A percentile compares a stretch with the other conserved stretches of the same genome.
Evolutionary conservation across 2,113 vertebrate species (phyloP).

Genomic region (Pontoporia blainvillei): DNA sequence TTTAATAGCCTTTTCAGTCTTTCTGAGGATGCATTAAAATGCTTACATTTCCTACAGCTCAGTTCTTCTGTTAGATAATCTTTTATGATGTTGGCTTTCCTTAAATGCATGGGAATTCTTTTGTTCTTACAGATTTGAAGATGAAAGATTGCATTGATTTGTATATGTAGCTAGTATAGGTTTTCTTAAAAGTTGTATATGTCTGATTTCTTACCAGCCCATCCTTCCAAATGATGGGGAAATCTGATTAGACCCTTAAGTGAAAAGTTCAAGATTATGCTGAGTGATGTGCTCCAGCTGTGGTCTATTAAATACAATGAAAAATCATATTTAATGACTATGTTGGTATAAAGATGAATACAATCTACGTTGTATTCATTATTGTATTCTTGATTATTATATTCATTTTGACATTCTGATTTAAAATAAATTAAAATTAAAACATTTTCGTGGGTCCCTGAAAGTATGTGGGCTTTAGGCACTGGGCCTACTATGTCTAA

Average conservation of each 20-base stretch:
- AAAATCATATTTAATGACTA: neutral
- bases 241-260: neutral
- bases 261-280: neutral
- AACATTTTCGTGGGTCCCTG: neutral
- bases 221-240: neutral
- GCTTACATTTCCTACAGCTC: neutral
- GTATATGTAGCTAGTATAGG: neutral
- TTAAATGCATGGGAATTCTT: neutral
- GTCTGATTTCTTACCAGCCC: neutral
- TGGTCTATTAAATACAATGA: neutral
- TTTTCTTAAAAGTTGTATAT: neutral
- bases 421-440: conserved; percentile 9
- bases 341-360: neutral
- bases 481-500: neutral
- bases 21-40: neutral
- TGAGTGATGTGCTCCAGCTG: neutral
- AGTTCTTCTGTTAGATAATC: neutral
- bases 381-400: neutral
- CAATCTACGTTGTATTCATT: neutral
- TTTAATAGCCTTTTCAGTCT: neutral
- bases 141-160: neutral
- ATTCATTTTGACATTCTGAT: neutral
- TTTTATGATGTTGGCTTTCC: neutral
- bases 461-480: neutral
- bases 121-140: neutral